Percentiles rank a stretch among this genome's conserved stretches.
These are phyloP conservation scores for Watsonalla binaria DNA, from an alignment of 2,888 invertebrate species.

Conservation along the genomic window DNA sequence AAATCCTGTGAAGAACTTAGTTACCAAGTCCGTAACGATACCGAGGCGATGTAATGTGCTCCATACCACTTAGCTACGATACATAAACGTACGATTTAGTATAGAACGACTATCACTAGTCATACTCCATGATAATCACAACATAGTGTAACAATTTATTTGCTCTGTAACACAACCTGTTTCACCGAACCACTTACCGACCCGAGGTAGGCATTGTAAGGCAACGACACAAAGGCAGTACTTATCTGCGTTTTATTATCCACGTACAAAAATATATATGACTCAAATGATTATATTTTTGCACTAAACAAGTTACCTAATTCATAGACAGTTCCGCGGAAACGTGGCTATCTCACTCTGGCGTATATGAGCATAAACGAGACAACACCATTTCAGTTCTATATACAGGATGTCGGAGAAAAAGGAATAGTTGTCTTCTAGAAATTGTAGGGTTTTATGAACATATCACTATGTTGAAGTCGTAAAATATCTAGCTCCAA, in stretches of 20 bases:
- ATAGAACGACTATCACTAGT: slow-evolving; percentile 18
- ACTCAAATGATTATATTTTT: slow-evolving; percentile 9
- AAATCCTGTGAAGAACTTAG: too few relatives aligned
- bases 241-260: slow-evolving; percentile 18
- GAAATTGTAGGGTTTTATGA: too few relatives aligned
- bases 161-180: slow-evolving; percentile 55
- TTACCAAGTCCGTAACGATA: too few relatives aligned
- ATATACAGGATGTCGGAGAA: too few relatives aligned
- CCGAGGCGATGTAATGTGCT: background rate
- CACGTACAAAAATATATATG: slow-evolving; percentile 2
- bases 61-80: slow-evolving; percentile 15
- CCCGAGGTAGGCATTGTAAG: slow-evolving; percentile 46
- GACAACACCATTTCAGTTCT: background rate
- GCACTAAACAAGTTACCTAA: slow-evolving; percentile 5
- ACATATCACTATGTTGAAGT: too few relatives aligned
- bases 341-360: background rate
- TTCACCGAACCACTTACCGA: slow-evolving; percentile 36
- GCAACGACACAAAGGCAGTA: slow-evolving; percentile 57
- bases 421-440: too few relatives aligned
- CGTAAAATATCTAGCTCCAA: too few relatives aligned
- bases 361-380: background rate
- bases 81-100: slow-evolving; percentile 15
- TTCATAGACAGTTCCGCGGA: background rate
- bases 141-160: slow-evolving; percentile 37
- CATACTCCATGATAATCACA: slow-evolving; percentile 38